A percentile compares a stretch with the other conserved stretches of the same genome.
phyloP scores from a whole-genome alignment of 2,113 vertebrate species.

The Pluvialis apricaria region DNA sequence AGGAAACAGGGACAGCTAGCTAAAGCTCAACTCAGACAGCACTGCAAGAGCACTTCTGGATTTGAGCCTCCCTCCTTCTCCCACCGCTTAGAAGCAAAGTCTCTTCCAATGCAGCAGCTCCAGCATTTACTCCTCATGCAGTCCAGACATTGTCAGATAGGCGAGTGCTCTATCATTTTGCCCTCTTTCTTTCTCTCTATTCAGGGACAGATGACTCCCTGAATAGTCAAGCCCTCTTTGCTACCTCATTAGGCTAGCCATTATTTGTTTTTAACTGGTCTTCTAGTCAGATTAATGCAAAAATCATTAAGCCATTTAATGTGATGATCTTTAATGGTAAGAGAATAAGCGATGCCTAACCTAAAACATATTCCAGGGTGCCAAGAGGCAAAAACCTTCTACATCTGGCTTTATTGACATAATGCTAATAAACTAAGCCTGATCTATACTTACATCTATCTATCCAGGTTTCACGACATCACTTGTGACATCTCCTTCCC shows the following conservation, averaged over 20 bases:
- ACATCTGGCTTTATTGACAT: not conserved
- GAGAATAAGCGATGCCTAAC: not conserved
- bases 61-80: not conserved
- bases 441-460: not conserved
- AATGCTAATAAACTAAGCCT: not conserved
- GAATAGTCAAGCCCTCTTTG: not conserved
- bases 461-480: not conserved
- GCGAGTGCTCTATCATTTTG: not conserved
- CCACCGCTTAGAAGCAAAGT: not conserved
- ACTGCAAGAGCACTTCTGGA: not conserved
- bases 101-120: not conserved
- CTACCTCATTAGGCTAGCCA: not conserved
- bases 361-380: not conserved
- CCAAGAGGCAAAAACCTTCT: not conserved
- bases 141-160: not conserved
- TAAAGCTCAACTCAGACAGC: not conserved
- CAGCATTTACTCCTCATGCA: not conserved
- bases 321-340: rapidly evolving
- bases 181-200: not conserved
- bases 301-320: not conserved
- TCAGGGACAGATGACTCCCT: not conserved
- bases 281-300: not conserved
- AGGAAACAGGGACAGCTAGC: not conserved
- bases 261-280: not conserved
- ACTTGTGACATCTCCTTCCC: not conserved